A percentile compares a stretch with the other conserved stretches of the same genome.
Conservation (phyloP, 2,113 vertebrate genomes). For the Brienomyrus brachyistius region DNA sequence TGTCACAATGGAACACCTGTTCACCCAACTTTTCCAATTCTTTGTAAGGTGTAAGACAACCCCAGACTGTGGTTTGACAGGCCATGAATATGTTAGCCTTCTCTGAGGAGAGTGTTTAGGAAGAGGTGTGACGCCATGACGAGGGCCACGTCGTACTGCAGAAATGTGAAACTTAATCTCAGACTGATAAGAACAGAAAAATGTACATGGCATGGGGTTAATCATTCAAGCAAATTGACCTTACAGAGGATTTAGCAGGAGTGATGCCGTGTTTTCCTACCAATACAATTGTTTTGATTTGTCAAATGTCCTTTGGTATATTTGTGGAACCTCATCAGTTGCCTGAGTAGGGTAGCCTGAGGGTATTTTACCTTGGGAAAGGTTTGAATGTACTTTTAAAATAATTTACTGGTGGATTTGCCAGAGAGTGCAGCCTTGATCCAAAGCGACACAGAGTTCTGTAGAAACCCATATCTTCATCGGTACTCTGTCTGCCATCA, state of each 20-base stretch:
- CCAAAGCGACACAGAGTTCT: not conserved
- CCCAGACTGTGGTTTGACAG: not conserved
- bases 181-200: not conserved
- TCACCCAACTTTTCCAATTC: not conserved
- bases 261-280: not conserved
- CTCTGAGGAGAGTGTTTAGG: not conserved
- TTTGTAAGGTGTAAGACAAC: conserved; percentile 4
- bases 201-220: not conserved
- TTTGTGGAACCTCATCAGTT: not conserved
- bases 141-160: not conserved
- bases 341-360: not conserved
- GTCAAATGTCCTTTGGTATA: not conserved
- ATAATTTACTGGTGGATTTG: not conserved
- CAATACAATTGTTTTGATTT: not conserved
- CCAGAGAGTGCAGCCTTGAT: not conserved
- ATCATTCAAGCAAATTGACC: not conserved
- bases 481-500: not conserved
- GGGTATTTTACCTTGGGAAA: not conserved
- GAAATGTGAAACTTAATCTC: not conserved
- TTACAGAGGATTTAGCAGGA: not conserved
- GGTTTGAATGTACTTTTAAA: not conserved
- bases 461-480: not conserved
- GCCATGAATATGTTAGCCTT: conserved; percentile 1
- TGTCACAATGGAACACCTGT: not conserved
- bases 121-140: not conserved